phyloP scores from a whole-genome alignment of 2,797 vertebrate species.

The Phrynocephalus vlangalii region DNA sequence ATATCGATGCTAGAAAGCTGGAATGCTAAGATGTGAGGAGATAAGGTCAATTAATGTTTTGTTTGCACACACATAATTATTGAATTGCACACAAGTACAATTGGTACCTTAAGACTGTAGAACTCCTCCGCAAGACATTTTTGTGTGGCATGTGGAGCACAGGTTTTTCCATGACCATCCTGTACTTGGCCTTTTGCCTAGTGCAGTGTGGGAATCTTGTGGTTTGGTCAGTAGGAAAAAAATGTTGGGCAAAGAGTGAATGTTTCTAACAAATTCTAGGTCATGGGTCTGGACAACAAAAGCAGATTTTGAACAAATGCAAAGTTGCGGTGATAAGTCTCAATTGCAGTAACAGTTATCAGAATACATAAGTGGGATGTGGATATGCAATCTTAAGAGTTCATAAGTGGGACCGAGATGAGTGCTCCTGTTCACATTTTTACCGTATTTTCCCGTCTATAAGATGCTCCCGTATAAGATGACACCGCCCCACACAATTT shows the following conservation, averaged over 20 bases:
- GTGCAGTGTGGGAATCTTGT: slow-evolving; percentile 23
- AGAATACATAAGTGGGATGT: too few species aligned
- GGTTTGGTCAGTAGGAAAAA: slow-evolving; percentile 17
- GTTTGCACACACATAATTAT: not conserved
- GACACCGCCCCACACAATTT: too few species aligned
- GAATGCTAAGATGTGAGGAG: not conserved
- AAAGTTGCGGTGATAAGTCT: not conserved
- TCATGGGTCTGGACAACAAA: slow-evolving; percentile 14
- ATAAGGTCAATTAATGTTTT: not conserved
- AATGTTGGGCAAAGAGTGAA: slow-evolving; percentile 16
- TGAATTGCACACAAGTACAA: not conserved
- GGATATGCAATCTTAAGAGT: too few species aligned
- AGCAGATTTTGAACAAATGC: not conserved
- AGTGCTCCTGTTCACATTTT: not conserved
- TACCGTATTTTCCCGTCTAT: too few species aligned
- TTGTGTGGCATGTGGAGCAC: not conserved
- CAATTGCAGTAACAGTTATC: not conserved
- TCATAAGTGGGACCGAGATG: too few species aligned
- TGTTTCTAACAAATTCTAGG: not conserved
- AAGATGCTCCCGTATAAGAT: too few species aligned
- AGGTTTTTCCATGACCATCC: not conserved
- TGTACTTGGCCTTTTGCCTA: not conserved
- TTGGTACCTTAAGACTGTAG: not conserved
- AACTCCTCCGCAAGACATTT: not conserved
- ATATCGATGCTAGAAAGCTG: slow-evolving; percentile 36